phyloP scores from a whole-genome alignment of 2,888 invertebrate genomes.

The Agrotis ipsilon region DNA sequence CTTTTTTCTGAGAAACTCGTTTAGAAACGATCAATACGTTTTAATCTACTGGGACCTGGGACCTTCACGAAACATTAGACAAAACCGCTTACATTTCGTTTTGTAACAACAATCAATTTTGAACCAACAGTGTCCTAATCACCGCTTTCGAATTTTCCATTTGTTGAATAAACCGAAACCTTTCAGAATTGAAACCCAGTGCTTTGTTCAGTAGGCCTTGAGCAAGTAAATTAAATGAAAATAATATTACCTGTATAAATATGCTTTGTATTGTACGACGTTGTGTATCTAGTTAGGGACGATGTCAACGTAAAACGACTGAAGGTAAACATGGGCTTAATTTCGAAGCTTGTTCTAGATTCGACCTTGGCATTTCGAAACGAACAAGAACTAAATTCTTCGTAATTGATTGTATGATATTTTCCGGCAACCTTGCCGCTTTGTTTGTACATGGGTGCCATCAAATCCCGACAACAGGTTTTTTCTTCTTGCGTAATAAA shows the following conservation, averaged over 20 bases:
- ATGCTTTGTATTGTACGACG: not conserved
- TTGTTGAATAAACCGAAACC: conserved; percentile 24
- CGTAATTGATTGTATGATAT: conserved; percentile 28
- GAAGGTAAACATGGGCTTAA: conserved; percentile 11
- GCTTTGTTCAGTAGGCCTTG: conserved; percentile 6
- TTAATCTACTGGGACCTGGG: not conserved
- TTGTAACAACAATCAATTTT: conserved; percentile 20
- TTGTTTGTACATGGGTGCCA: conserved; percentile 22
- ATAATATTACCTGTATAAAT: conserved; percentile 12
- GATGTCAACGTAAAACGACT: conserved; percentile 8
- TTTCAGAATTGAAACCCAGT: conserved; percentile 15
- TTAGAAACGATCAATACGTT: conserved; percentile 19
- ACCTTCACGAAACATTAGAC: conserved; percentile 33
- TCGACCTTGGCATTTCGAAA: conserved; percentile 30
- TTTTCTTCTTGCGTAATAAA: conserved; percentile 20
- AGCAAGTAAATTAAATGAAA: conserved; percentile 9
- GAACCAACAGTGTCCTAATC: not conserved
- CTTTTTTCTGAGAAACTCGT: conserved; percentile 4
- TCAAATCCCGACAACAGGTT: conserved; percentile 24
- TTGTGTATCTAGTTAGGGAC: not conserved
- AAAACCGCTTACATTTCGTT: conserved; percentile 11
- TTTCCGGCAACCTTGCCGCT: conserved; percentile 17
- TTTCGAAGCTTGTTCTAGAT: conserved; percentile 13
- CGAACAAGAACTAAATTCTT: conserved; percentile 19
- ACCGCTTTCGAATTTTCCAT: conserved; percentile 10